Evolutionary conservation across 2,888 invertebrate species (phyloP), one percentile per base, ranked within the genome.

Genomic region (Rotaria magnacalcarata): DNA sequence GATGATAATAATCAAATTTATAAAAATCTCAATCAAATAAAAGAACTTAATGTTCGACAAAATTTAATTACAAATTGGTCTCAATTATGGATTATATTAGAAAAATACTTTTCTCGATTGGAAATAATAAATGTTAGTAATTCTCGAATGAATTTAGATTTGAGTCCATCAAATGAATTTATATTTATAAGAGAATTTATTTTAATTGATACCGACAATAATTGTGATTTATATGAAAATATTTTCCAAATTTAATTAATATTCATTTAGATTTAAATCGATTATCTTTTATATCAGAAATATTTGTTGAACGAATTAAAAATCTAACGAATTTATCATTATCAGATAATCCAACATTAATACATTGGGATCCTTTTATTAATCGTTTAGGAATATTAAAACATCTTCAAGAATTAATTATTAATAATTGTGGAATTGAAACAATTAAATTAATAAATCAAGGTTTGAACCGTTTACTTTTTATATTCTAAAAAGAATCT

Each of bases 351-450:
- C 67, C 67, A 67, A 41, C 34, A 34, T 19, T 67, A 34, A 67
- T 19, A 34, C 34, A 34, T 19, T 67, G 67, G 67, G 34, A 67
- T 67, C 67, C 67, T 10, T 67, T 34, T 41, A 34, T 67, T 3
- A 67, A 67, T 41, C 67, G 67, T 5, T 67, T 67, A 67, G 67
- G 67, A 67, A 34, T 16, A 67, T 8, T 67, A 3, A 67, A 67
- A 19, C 8, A 67, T 67, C 67, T 67, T 34, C 34, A 67, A 67
- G 67, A 67, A 41, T 34, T 67, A 19, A 41, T 67, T 67, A 11
- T 67, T 19, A 67, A 67, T 34, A 67, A 67, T 67, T 67, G 67
- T 67, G 67, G 34, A 67, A 67, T 67, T 41, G 67, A 67, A 2
- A 14, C 34, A 34, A 67, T 67, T 34, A 14, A 67, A 41, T 67